These are phyloP conservation scores for Rhegmatorhina hoffmannsi DNA, from an alignment of 2,113 vertebrate species.

Conservation along the genomic window DNA sequence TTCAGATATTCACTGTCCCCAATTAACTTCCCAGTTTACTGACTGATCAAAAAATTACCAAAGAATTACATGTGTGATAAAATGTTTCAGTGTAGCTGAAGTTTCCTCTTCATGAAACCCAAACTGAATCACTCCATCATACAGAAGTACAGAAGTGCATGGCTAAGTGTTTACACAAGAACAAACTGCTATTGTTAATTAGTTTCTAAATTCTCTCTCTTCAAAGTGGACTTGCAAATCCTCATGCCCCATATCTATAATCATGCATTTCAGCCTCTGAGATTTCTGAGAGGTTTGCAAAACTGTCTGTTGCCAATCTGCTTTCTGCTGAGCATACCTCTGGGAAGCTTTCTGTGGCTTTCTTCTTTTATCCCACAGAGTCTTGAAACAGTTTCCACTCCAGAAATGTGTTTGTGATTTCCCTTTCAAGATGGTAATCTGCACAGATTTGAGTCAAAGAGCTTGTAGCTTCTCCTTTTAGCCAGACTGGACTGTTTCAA, in stretches of 20 bases:
- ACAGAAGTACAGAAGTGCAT: neutral
- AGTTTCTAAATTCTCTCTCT: neutral
- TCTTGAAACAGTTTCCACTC: neutral
- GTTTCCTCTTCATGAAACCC: neutral
- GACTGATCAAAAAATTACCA: neutral
- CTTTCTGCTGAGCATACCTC: neutral
- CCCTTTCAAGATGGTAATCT: neutral
- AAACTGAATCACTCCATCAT: neutral
- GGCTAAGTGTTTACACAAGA: neutral
- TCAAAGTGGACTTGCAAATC: neutral
- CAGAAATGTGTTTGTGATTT: neutral
- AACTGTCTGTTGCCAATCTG: neutral
- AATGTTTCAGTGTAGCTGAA: neutral
- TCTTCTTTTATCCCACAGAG: neutral
- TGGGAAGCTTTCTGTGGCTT: neutral
- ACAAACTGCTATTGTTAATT: neutral
- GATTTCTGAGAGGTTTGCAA: neutral
- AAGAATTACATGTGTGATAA: slow-evolving; percentile 1
- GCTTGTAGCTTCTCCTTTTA: neutral
- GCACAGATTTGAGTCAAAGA: neutral
- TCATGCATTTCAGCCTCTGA: neutral
- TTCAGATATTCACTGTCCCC: neutral
- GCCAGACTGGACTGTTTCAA: neutral
- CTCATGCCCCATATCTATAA: neutral
- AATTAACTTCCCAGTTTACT: neutral